Conservation (phyloP, 2,888 invertebrate species). For the Netelia melanura region DNA sequence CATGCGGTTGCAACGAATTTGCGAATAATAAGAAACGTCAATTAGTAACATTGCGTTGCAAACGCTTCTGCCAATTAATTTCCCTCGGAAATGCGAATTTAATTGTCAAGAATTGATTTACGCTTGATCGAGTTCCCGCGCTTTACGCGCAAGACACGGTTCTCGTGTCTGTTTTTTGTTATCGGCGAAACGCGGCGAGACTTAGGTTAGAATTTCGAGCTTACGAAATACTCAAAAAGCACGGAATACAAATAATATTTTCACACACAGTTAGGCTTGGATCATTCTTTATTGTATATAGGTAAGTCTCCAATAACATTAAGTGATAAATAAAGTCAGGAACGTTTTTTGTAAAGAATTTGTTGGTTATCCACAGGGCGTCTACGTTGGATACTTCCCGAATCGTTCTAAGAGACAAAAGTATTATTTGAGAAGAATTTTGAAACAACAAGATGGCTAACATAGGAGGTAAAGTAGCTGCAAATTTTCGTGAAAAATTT, state of each 20-base stretch:
- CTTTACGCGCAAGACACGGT: background rate
- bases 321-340: background rate
- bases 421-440: background rate
- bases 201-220: constrained; percentile 39
- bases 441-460: constrained; percentile 70
- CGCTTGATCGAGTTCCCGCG: background rate
- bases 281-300: background rate
- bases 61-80: no score
- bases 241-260: background rate
- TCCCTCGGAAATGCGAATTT: no score
- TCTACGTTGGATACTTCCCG: background rate
- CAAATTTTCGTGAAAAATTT: constrained; percentile 88
- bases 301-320: constrained; percentile 22
- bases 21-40: no score
- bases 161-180: constrained; percentile 4
- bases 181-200: constrained; percentile 14
- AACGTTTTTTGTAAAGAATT: background rate
- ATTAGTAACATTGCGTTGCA: no score
- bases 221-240: background rate
- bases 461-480: constrained; percentile 82
- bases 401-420: background rate
- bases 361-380: constrained; percentile 44
- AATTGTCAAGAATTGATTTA: no score
- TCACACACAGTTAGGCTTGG: background rate
- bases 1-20: no score